Conservation (phyloP, 2,797 vertebrate genomes). For the Thunnus albacares region DNA sequence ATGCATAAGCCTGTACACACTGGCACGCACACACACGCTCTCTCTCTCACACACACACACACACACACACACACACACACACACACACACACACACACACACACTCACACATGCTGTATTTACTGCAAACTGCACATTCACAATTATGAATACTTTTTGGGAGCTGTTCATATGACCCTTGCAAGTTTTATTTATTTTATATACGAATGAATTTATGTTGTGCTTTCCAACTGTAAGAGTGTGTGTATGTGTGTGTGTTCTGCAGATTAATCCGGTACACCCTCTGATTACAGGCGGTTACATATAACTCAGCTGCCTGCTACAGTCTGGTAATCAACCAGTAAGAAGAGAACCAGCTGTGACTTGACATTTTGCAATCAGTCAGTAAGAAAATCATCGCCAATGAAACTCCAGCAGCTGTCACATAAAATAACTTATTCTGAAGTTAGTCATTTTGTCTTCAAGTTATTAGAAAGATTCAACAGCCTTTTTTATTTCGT, state of each 20-base stretch:
- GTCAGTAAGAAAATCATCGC: constrained; percentile 34
- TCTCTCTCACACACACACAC: constrained; percentile 26
- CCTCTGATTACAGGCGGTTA: constrained; percentile 48
- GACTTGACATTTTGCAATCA: constrained; percentile 51
- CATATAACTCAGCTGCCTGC: constrained; percentile 45
- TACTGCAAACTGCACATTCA: constrained; percentile 12
- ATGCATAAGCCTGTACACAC: constrained; percentile 42
- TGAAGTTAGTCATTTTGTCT: background rate
- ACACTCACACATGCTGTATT: constrained; percentile 11
- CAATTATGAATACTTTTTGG: background rate
- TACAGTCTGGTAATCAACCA: constrained; percentile 45
- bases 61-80: constrained; percentile 19
- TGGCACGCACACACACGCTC: constrained; percentile 19
- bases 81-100: constrained; percentile 25
- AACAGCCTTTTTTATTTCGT: background rate
- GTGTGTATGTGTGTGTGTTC: constrained; percentile 26
- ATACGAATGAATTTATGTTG: background rate
- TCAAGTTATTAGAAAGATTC: background rate
- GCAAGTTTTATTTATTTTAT: constrained; percentile 10
- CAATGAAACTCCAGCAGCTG: constrained; percentile 41
- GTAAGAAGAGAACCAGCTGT: constrained; percentile 47
- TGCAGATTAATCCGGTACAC: constrained; percentile 29
- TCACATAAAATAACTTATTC: constrained; percentile 5
- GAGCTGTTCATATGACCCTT: background rate
- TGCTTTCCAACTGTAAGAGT: background rate